These are phyloP conservation scores for Hypsibius dujardini DNA, from an alignment of 1,140 invertebrate genomes.

Conservation along the genomic window DNA sequence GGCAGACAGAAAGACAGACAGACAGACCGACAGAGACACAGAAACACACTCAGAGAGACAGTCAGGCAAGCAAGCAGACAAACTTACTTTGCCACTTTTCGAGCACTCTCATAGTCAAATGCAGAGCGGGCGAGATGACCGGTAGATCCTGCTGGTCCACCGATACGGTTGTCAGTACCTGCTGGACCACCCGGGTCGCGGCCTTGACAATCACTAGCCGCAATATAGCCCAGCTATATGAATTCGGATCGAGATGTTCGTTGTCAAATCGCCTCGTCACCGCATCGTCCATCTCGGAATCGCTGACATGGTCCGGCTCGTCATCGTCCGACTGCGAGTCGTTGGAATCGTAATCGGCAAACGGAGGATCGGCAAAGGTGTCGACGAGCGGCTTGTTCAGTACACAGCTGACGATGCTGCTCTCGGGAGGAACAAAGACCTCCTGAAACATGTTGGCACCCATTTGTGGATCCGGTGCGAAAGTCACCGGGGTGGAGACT, in stretches of 20 bases:
- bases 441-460: slow-evolving; percentile 59
- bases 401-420: slow-evolving; percentile 82
- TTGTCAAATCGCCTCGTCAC: slow-evolving; percentile 30
- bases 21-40: too few species aligned
- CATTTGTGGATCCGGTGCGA: not conserved
- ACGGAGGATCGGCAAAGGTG: slow-evolving; percentile 19
- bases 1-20: too few species aligned
- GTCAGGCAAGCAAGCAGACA: too few species aligned
- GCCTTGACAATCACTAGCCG: slow-evolving; percentile 67
- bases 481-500: not conserved
- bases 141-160: slow-evolving; percentile 82
- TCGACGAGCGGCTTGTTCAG: slow-evolving; percentile 54
- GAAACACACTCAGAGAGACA: too few species aligned
- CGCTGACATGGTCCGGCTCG: slow-evolving; percentile 51
- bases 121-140: slow-evolving; percentile 76
- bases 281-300: slow-evolving; percentile 30
- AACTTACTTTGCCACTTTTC: slow-evolving; percentile 65
- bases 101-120: slow-evolving; percentile 63
- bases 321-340: slow-evolving; percentile 49
- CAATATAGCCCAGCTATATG: slow-evolving; percentile 84
- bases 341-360: slow-evolving; percentile 68
- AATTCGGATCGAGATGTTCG: slow-evolving; percentile 75
- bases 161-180: slow-evolving; percentile 62
- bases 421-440: slow-evolving; percentile 86
- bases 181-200: slow-evolving; percentile 55